Conservation (phyloP, 2,888 invertebrate species). For the Drosophila tripunctata region DNA sequence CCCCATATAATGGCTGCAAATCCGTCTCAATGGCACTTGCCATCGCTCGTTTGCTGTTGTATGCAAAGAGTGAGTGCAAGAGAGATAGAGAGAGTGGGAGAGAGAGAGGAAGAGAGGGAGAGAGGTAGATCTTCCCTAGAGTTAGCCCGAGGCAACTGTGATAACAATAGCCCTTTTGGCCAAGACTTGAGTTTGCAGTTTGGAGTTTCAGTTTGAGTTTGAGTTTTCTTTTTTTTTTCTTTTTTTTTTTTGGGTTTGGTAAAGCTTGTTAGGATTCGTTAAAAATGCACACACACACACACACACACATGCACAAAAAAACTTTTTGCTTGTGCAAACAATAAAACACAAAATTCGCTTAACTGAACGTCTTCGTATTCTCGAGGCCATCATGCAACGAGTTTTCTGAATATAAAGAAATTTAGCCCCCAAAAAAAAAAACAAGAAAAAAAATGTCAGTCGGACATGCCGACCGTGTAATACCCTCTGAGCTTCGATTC, state of each 20-base stretch:
- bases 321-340: conserved; percentile 79
- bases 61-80: conserved; percentile 26
- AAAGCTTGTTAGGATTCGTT: conserved; percentile 80
- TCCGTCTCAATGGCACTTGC: conserved; percentile 77
- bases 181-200: conserved; percentile 12
- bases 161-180: conserved; percentile 73
- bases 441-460: too few species aligned
- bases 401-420: conserved; percentile 55
- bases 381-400: conserved; percentile 35
- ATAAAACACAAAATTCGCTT: conserved; percentile 81
- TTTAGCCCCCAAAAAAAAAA: too few species aligned
- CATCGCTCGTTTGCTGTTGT: conserved; percentile 8
- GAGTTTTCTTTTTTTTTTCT: too few species aligned
- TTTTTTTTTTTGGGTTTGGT: conserved; percentile 20
- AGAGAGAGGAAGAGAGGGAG: neutral
- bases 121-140: conserved; percentile 44
- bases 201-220: conserved; percentile 3
- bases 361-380: conserved; percentile 53
- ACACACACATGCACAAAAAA: conserved; percentile 35
- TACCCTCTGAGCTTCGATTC: too few species aligned
- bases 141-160: conserved; percentile 54
- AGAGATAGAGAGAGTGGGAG: neutral
- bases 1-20: conserved; percentile 71
- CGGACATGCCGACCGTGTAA: too few species aligned
- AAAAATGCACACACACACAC: conserved; percentile 60